phyloP scores from a whole-genome alignment of 2,888 invertebrate species.

The Agriopis marginaria region DNA sequence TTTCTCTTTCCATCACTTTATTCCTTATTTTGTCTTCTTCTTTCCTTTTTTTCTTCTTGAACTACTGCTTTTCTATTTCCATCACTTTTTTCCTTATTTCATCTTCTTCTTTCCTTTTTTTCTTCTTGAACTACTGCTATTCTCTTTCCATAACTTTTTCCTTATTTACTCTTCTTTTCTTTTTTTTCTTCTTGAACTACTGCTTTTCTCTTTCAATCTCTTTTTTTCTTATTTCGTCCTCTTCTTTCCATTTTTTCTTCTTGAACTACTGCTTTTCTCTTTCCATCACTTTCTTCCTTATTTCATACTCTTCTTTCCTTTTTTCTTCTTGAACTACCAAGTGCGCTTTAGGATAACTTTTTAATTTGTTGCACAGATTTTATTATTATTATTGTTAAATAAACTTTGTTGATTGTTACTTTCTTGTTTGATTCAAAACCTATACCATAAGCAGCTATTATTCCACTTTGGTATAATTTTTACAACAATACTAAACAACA shows the following conservation, averaged over 20 bases:
- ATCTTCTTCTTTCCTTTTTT: slow-evolving; percentile 25
- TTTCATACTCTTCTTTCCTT: background rate
- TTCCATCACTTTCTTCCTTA: slow-evolving; percentile 22
- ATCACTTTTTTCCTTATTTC: slow-evolving; percentile 9
- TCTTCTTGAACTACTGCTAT: slow-evolving; percentile 4
- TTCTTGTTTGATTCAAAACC: slow-evolving; percentile 49
- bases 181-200: slow-evolving; percentile 52
- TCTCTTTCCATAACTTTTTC: slow-evolving; percentile 22
- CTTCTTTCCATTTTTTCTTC: slow-evolving; percentile 23
- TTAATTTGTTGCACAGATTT: slow-evolving; percentile 51
- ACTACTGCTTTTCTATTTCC: too few species aligned
- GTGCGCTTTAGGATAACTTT: slow-evolving; percentile 63
- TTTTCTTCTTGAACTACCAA: slow-evolving; percentile 57
- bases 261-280: slow-evolving; percentile 9
- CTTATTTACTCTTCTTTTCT: background rate
- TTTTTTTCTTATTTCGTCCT: slow-evolving; percentile 14
- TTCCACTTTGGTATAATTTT: too few species aligned
- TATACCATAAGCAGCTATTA: background rate
- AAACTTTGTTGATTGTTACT: slow-evolving; percentile 56
- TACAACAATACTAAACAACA: background rate
- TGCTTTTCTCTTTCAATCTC: too few species aligned
- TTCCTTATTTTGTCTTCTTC: slow-evolving; percentile 16
- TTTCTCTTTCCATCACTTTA: slow-evolving; percentile 14
- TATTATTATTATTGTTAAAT: slow-evolving; percentile 53
- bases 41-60: too few species aligned